These are phyloP conservation scores for Amphiprion percula DNA, from an alignment of 2,113 vertebrate species.

Conservation along the genomic window DNA sequence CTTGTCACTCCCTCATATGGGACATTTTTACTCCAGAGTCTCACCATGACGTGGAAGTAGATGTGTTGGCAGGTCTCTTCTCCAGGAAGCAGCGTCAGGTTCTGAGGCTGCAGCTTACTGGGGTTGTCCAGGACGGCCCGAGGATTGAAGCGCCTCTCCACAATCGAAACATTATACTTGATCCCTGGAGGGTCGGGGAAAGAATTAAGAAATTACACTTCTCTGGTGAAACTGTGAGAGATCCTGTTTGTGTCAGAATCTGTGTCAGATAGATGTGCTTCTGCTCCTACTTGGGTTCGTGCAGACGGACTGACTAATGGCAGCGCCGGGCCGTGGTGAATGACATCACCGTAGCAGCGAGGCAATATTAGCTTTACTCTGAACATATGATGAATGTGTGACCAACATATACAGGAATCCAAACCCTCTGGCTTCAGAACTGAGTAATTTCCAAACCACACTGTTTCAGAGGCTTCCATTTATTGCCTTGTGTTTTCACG, in stretches of 20 bases:
- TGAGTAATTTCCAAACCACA: constrained; percentile 56
- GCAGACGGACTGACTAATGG: constrained; percentile 20
- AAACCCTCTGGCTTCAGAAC: constrained; percentile 40
- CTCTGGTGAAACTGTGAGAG: background rate
- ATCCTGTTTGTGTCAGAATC: background rate
- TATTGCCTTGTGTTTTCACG: constrained; percentile 33
- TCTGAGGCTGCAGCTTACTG: constrained; percentile 79
- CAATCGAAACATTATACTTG: constrained; percentile 89
- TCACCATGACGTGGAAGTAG: constrained; percentile 94
- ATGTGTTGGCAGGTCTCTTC: constrained; percentile 87
- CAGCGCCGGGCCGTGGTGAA: constrained; percentile 16
- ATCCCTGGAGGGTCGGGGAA: constrained; percentile 80
- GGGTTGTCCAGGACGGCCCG: constrained; percentile 91
- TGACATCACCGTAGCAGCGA: constrained; percentile 46
- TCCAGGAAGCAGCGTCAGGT: constrained; percentile 78
- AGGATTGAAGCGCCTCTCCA: constrained; percentile 92
- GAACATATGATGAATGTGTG: constrained; percentile 50
- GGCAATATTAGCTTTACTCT: constrained; percentile 26
- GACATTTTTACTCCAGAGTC: constrained; percentile 42
- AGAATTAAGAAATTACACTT: constrained; percentile 1
- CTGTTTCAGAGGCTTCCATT: constrained; percentile 55
- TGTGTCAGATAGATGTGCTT: background rate
- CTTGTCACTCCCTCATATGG: no score
- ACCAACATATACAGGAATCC: constrained; percentile 49
- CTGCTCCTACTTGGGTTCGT: constrained; percentile 10